phyloP scores from a whole-genome alignment of 2,888 invertebrate genomes.

The Tetranychus truncatus region DNA sequence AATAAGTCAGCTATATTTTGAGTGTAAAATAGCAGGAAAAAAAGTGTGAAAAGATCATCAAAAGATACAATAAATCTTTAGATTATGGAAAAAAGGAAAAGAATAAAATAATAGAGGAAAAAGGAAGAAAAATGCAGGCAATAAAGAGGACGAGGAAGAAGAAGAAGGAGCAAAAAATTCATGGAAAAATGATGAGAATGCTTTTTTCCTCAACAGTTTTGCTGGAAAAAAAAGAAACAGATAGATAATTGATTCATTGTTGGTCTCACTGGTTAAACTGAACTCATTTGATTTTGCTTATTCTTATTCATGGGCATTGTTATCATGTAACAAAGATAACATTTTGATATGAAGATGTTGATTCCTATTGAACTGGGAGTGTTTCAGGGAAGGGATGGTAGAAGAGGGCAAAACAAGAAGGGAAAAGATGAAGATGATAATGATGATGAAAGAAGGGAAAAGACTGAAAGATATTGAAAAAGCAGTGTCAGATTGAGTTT shows the following conservation, averaged over 20 bases:
- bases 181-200: background rate
- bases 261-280: background rate
- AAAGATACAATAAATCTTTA: no score
- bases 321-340: constrained; percentile 1
- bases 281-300: background rate
- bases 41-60: no score
- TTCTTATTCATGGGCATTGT: background rate
- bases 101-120: no score
- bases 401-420: background rate
- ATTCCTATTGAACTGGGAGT: background rate
- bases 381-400: background rate
- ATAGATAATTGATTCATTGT: background rate
- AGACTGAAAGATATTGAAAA: background rate
- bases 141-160: background rate
- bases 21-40: no score
- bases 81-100: no score
- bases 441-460: background rate
- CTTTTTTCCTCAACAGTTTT: background rate
- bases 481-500: background rate
- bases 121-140: background rate
- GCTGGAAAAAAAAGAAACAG: background rate
- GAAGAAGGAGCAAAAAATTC: background rate
- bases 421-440: background rate
- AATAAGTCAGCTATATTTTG: no score
- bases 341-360: background rate